A percentile compares a stretch with the other conserved stretches of the same genome.
Evolutionary conservation across 1,140 invertebrate species (phyloP).

Genomic region (Agrilus planipennis): DNA sequence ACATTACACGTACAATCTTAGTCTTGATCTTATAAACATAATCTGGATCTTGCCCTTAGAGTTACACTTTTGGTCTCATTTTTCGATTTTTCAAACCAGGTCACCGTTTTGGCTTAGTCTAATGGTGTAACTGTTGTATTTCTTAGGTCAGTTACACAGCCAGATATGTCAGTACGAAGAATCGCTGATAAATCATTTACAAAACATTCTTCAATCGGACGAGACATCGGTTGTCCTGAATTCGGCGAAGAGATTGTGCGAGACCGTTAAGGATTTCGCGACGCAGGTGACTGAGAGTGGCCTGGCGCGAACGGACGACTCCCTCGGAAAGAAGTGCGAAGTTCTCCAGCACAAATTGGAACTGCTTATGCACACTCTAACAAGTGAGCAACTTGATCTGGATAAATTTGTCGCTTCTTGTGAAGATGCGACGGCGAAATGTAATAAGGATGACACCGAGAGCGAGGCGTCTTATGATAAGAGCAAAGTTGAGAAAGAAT

Average conservation of each 20-base stretch:
- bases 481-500: conserved; percentile 28
- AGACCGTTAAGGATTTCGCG: conserved; percentile 70
- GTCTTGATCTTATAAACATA: too few relatives aligned
- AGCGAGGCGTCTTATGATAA: conserved; percentile 31
- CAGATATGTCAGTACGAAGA: conserved; percentile 63
- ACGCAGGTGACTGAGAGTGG: conserved; percentile 45
- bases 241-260: conserved; percentile 70
- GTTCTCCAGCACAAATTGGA: conserved; percentile 67
- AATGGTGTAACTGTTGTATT: too few relatives aligned
- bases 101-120: too few relatives aligned
- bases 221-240: conserved; percentile 61
- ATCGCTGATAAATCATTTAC: conserved; percentile 65
- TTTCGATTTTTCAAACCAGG: too few relatives aligned
- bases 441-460: conserved; percentile 27
- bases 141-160: conserved; percentile 34
- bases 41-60: too few relatives aligned
- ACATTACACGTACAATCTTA: too few relatives aligned
- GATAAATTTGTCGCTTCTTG: conserved; percentile 15
- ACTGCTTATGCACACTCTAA: conserved; percentile 57
- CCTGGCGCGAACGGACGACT: conserved; percentile 45
- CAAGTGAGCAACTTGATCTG: conserved; percentile 44
- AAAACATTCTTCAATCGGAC: conserved; percentile 78
- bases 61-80: too few relatives aligned
- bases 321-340: conserved; percentile 56
- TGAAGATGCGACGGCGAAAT: conserved; percentile 14